Conservation (phyloP, 2,888 invertebrate species). For the Spatulosminthurus flaviceps region DNA sequence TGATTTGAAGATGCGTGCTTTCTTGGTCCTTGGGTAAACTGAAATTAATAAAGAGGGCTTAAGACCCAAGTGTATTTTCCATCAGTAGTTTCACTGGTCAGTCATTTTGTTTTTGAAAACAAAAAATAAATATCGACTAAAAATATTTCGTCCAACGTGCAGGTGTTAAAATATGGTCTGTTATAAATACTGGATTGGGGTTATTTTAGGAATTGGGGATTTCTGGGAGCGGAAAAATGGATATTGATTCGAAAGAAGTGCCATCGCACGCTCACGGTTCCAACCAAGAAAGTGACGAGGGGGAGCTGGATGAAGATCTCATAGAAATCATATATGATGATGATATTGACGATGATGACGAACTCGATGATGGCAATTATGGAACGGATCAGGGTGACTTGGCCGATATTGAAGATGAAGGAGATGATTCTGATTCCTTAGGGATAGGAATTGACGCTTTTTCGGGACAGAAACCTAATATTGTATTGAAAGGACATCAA, state of each 20-base stretch:
- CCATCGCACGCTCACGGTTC: background rate
- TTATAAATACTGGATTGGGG: no score
- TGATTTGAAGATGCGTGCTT: no score
- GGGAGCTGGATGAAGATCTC: conserved; percentile 66
- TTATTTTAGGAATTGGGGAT: no score
- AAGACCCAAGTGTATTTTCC: no score
- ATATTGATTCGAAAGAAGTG: conserved; percentile 23
- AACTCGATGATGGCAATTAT: conserved; percentile 65
- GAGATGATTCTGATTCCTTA: conserved; percentile 65
- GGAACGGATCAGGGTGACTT: conserved; percentile 66
- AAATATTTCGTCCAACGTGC: no score
- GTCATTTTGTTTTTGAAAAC: no score
- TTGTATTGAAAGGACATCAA: conserved; percentile 74
- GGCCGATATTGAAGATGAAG: conserved; percentile 65
- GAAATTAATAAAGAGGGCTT: no score
- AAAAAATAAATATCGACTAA: no score
- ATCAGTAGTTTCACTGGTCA: no score
- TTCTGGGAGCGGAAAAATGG: background rate
- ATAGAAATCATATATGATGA: conserved; percentile 66
- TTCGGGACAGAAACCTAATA: conserved; percentile 70
- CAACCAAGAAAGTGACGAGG: conserved; percentile 42
- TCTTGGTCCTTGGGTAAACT: no score
- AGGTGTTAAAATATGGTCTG: no score
- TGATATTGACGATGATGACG: conserved; percentile 61
- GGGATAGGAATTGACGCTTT: conserved; percentile 60